Base-by-base conservation (phyloP, 2,797 vertebrate species). In the Syngnathus acus region DNA sequence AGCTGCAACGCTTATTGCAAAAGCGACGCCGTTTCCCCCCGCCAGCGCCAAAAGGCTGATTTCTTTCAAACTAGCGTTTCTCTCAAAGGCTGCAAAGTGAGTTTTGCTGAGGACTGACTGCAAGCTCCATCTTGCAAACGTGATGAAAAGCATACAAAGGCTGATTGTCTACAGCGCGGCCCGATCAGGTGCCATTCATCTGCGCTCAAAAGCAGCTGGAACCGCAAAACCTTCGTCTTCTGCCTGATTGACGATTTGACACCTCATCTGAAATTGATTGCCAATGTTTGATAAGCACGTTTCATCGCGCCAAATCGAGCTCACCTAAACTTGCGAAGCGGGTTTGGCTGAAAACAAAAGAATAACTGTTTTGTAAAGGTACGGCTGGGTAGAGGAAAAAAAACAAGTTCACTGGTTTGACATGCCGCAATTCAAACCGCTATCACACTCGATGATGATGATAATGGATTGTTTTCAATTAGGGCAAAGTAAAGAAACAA, bases 101-200 rank as follows among this genome's bases (percentile, higher is more conserved):
- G 53, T 57, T 38, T 32, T 57, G 54, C 32, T 37, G 37, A 57
- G 6, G 32, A 57, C 55, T 6, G 32, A 57, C 55, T 6, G 55
- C 55, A 57, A 57, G 55, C 55, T 57, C 26, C 26, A 8, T 57
- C 55, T 57, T 57, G 55, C 13, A 57, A 57, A 57, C 1, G n/a
- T 57, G 54, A 17, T 9, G 13, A n/a, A 43, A 32, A 62, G 40
- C 40, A 11, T 17, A 62, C 60, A 62, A 45, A 62, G 60, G 40
- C 21, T 17, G 60, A 62, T 62, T 45, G 37, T 8, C 59, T 57
- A 66, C 67, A 3, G 45, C 66, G 48, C 32, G 57, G 62, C 60
- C 66, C 10, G 32, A 21, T 65, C 37, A 14, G 43, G 45, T 59
- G 57, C 72, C 40, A 9, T 23, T 17, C 42, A 17, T 16, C 40